These are phyloP conservation scores for Auanema sp. DNA, from an alignment of 2,888 invertebrate genomes.

Conservation along the genomic window DNA sequence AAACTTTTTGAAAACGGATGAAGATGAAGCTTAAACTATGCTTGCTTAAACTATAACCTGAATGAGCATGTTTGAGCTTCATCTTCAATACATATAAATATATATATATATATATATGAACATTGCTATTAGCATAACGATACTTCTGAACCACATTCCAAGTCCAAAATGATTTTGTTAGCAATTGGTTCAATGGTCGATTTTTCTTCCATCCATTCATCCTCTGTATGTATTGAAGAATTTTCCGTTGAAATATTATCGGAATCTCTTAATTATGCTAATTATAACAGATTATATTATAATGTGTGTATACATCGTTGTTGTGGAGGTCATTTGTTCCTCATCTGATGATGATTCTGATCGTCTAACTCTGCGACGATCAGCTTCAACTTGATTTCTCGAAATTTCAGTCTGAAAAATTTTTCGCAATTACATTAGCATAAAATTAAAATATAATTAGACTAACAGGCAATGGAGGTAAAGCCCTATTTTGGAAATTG, in stretches of 20 bases:
- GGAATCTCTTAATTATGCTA: not conserved
- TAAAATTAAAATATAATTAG: not conserved
- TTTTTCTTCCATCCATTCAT: slow-evolving; percentile 15
- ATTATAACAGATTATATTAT: not conserved
- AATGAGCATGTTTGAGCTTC: too few relatives aligned
- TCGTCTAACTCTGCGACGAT: not conserved
- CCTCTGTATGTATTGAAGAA: not conserved
- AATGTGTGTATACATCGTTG: not conserved
- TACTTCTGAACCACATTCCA: slow-evolving; percentile 18
- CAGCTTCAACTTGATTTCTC: slow-evolving; percentile 9
- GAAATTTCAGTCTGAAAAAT: slow-evolving; percentile 15
- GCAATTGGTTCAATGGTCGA: slow-evolving; percentile 23
- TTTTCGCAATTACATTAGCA: not conserved
- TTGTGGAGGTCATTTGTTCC: not conserved
- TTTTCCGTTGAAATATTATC: not conserved
- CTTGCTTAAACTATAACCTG: too few relatives aligned
- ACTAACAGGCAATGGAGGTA: slow-evolving; percentile 21
- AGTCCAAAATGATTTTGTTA: slow-evolving; percentile 15
- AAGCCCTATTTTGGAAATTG: slow-evolving; percentile 14
- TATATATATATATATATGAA: too few relatives aligned
- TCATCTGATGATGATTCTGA: not conserved
- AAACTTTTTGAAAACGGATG: too few relatives aligned
- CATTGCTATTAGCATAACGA: slow-evolving; percentile 14
- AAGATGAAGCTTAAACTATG: too few relatives aligned
- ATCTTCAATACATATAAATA: too few relatives aligned